Base-by-base conservation (phyloP, 1,140 invertebrate genomes). In the Bombus waltoni region DNA sequence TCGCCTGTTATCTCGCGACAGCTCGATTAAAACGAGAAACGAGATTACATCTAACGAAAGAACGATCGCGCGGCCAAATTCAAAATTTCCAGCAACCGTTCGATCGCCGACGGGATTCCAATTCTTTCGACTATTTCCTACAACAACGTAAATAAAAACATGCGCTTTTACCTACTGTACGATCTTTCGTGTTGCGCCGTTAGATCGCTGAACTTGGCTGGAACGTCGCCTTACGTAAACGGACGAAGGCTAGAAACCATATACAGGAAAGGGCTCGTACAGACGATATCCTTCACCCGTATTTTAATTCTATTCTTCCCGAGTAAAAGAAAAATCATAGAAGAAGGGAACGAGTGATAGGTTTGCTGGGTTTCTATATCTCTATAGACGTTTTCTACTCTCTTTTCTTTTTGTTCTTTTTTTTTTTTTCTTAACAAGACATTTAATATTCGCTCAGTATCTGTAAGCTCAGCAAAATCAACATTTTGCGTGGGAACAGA, bases 391-490 rank as follows among this genome's bases (percentile, higher is more conserved):
- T 42, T 72, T 40, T n/a, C 38, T n/a, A 28, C 68, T 72, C 15
- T 22, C 18, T 78, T 57, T 13, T 76, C 9, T 76, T 75, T 62
- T 62, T 59, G 42, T 65, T 78, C 15, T 62, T 32, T 10, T 13
- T n/a, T 77, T 59, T 75, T 77, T 77, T 65, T 78, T 65, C 59
- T 78, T 78, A 78, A 78, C 75, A 78, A 78, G 75, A 78, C 75
- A 78, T 78, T 78, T 78, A 78, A 78, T 78, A 65, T 65, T 78
- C 75, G 75, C 59, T 65, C 75, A 42, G 15, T 78, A 78, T 65
- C 75, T 65, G 75, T 65, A 78, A 78, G 75, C 75, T 78, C 75
- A 28, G 57, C 75, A 78, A 78, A 78, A 78, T 78, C 9, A 78
- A 78, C 75, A 78, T 78, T 65, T 78, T 78, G 75, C 75, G 38